Evolutionary conservation across 2,113 vertebrate species (phyloP), one percentile per base, ranked within the genome.

Genomic region (Sarotherodon lohbergeri): DNA sequence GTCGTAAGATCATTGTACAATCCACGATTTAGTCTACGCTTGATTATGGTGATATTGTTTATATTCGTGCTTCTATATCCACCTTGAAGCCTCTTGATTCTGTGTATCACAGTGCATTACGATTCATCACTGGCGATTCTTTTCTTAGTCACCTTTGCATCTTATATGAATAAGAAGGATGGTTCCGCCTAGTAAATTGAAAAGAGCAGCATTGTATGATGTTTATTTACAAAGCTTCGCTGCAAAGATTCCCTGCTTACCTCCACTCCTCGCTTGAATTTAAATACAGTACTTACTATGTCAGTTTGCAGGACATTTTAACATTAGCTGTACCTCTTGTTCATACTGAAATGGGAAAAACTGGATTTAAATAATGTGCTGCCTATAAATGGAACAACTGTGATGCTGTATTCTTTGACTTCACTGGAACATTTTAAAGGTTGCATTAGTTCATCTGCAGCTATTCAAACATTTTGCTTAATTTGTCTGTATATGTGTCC

Each of bases 11-110:
- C 63, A 22, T 14, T 22, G 63, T 68, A 41, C 6, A 68, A 68
- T 0, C 63, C 63, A 68, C 0, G 11, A 14, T 68, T 68, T 68
- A 22, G 0, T 68, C 63, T 9, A 12, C 4, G 1, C 7, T 68
- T 68, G 63, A 41, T 68, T 41, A 22, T 68, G 36, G 19, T 68
- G n/a, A 68, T 68, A 41, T 68, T 68, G 61, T 66, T 22, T 66
- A 8, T 0, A 39, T 66, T n/a, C 1, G 6, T 39, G 63, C 63
- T 41, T 68, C 4, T 68, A 5, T 41, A 68, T 14, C 63, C 36
- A 68, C 36, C 36, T 68, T 41, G 34, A 41, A 68, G 36, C 63
- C 7, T 2, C 13, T 68, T 68, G 63, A 68, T 41, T 68, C 63
- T 14, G 19, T 22, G 19, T 7, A 68, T 41, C 0, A 41, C 63